Evolutionary conservation across 2,113 vertebrate genomes (phyloP).

Genomic region (Falco punctatus): DNA sequence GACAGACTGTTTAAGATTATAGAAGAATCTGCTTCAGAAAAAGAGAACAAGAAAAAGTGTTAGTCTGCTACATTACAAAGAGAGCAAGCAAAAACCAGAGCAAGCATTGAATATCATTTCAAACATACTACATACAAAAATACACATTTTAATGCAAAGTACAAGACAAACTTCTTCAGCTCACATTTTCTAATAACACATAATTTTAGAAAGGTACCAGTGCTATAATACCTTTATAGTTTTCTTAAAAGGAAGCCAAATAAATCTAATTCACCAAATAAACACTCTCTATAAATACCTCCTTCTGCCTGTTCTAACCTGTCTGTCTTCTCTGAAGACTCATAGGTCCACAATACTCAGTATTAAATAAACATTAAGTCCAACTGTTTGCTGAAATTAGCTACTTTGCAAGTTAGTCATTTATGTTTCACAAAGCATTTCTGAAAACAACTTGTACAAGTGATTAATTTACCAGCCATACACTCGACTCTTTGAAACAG

Average conservation of each 20-base stretch:
- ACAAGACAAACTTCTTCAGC: neutral
- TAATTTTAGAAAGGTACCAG: neutral
- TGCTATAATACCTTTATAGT: neutral
- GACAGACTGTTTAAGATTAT: constrained; percentile 75
- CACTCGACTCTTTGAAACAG: neutral
- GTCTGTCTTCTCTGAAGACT: neutral
- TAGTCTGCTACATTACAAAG: constrained; percentile 54
- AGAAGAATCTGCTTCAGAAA: constrained; percentile 80
- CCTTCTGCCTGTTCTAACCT: neutral
- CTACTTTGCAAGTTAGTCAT: neutral
- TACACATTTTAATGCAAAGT: neutral
- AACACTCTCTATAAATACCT: neutral
- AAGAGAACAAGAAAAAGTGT: constrained; percentile 72
- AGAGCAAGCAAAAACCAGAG: constrained; percentile 32
- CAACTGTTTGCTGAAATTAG: neutral
- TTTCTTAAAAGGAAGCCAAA: neutral
- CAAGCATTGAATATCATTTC: neutral
- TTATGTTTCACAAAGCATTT: neutral
- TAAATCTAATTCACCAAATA: neutral
- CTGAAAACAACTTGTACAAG: neutral
- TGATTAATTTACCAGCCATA: neutral
- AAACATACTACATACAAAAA: neutral
- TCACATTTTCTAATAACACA: neutral
- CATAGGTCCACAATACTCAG: neutral
- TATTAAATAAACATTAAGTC: neutral